A percentile compares a stretch with the other conserved stretches of the same genome.
Conservation (phyloP, 2,888 invertebrate species). For the Ichneumon xanthorius region DNA sequence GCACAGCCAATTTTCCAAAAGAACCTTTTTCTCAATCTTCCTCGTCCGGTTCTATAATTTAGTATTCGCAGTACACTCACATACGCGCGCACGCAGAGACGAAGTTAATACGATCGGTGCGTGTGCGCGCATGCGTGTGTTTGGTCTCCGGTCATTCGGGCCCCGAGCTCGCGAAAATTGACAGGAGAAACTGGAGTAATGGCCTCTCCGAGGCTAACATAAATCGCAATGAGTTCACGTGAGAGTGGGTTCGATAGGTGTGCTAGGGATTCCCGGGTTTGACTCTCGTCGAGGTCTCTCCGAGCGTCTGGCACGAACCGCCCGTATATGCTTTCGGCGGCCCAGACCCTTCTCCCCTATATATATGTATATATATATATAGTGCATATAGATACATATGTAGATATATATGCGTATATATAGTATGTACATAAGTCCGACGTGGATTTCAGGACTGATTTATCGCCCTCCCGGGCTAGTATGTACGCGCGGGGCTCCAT, state of each 20-base stretch:
- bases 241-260: slow-evolving; percentile 68
- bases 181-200: slow-evolving; percentile 68
- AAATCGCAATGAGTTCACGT: slow-evolving; percentile 70
- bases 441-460: slow-evolving; percentile 67
- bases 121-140: slow-evolving; percentile 43
- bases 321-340: background rate
- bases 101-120: slow-evolving; percentile 38
- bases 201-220: slow-evolving; percentile 61
- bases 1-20: no score
- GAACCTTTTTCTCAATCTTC: background rate
- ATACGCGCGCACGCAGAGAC: background rate
- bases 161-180: slow-evolving; percentile 59
- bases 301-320: slow-evolving; percentile 30
- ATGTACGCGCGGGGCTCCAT: slow-evolving; percentile 57
- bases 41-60: background rate
- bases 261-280: slow-evolving; percentile 60
- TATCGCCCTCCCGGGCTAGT: slow-evolving; percentile 56
- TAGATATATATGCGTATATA: no score
- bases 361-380: background rate
- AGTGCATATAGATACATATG: background rate
- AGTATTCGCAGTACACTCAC: background rate
- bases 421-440: slow-evolving; percentile 7
- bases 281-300: slow-evolving; percentile 48
- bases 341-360: background rate
- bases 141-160: slow-evolving; percentile 61